Conservation (phyloP, 2,888 invertebrate genomes). For the Patella caerulea region DNA sequence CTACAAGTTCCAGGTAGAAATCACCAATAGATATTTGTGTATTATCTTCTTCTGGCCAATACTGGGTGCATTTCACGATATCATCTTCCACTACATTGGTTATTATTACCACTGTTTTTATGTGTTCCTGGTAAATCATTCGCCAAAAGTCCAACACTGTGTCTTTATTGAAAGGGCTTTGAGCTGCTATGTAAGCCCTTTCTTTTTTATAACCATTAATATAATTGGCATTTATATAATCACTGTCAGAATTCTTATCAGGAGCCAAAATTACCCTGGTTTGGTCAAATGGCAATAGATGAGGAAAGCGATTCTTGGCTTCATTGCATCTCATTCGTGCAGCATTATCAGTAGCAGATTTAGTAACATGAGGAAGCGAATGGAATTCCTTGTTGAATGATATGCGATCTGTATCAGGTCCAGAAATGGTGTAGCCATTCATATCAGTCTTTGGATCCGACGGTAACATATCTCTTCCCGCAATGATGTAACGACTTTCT, state of each 20-base stretch:
- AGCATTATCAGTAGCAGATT: constrained; percentile 30
- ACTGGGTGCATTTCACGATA: constrained; percentile 87
- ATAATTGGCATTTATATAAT: constrained; percentile 67
- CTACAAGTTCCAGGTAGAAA: constrained; percentile 88
- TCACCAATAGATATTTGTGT: constrained; percentile 82
- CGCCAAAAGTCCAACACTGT: constrained; percentile 74
- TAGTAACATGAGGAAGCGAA: constrained; percentile 60
- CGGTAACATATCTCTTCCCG: constrained; percentile 49
- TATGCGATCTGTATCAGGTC: constrained; percentile 31
- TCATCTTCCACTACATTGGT: constrained; percentile 72
- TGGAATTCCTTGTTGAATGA: constrained; percentile 57
- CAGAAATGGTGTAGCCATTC: constrained; percentile 25
- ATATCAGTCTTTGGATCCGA: constrained; percentile 7
- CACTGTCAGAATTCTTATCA: constrained; percentile 45
- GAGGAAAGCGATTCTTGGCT: constrained; percentile 64
- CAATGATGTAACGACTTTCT: constrained; percentile 56
- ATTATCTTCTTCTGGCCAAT: constrained; percentile 81
- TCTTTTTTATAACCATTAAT: constrained; percentile 70
- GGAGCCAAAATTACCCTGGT: constrained; percentile 58
- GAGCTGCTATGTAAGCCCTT: constrained; percentile 74
- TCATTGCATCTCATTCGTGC: constrained; percentile 54
- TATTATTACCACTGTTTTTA: constrained; percentile 73
- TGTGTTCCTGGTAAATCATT: constrained; percentile 73
- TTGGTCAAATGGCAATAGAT: constrained; percentile 69
- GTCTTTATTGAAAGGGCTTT: constrained; percentile 71